Conservation (phyloP, 2,113 vertebrate genomes). For the Ascaphus truei region DNA sequence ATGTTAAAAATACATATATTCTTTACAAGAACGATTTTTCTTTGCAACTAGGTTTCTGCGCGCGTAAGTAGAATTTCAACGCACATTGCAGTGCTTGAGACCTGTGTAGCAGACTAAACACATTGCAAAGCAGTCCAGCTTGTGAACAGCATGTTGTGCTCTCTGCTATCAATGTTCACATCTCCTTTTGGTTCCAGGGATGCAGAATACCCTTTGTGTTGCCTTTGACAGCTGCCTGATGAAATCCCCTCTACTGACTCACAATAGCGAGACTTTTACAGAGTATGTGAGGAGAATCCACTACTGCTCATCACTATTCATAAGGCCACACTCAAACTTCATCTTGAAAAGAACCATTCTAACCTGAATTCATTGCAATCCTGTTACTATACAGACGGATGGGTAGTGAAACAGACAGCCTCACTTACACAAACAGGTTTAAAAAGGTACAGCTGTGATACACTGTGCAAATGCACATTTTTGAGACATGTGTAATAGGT, state of each 20-base stretch:
- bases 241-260: constrained; percentile 19
- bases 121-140: background rate
- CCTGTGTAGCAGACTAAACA: background rate
- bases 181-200: background rate
- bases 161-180: background rate
- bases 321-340: background rate
- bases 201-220: constrained; percentile 20
- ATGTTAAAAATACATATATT: background rate
- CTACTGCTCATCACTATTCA: background rate
- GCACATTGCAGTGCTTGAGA: background rate
- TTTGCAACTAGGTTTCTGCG: no score
- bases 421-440: no score
- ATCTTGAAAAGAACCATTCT: background rate
- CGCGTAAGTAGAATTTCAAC: background rate
- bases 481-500: no score
- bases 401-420: no score
- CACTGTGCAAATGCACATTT: no score
- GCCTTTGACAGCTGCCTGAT: constrained; percentile 18
- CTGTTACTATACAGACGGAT: no score
- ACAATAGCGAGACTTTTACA: constrained; percentile 4
- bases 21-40: no score
- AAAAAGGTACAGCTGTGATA: no score
- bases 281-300: constrained; percentile 22
- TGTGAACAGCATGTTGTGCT: background rate
- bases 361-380: background rate